Base-by-base conservation (phyloP, 2,113 vertebrate genomes). In the Eptatretus burgeri region DNA sequence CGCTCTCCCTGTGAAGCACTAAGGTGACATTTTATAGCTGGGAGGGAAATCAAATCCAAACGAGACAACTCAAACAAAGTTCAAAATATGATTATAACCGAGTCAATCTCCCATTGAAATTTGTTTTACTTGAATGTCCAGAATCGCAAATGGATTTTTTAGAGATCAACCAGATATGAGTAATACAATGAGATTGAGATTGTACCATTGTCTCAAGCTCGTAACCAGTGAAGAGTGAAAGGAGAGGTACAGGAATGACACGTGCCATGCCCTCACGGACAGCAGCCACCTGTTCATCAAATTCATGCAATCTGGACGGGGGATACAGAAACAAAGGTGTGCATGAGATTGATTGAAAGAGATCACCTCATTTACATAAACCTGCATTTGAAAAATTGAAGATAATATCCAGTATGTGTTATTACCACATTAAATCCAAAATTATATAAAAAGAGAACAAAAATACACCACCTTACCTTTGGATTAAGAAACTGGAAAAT, bases 251-350 rank as follows among this genome's bases (percentile, higher is more conserved):
- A 0, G 91, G 89, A 27, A 89, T 87, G 1, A 96, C 86, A 1
- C 85, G 82, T 17, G 91, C 89, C 91, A 98, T 98, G 2, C 91
- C 91, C 69, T 98, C 91, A 1, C 91, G 80, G 65, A 98, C 87
- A 0, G 91, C 87, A 9, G 84, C 82, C 51, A 96, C 89, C 75
- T 96, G 89, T 69, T 98, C 91, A 1, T 98, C 86, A 72, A 94
- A 98, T 71, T 98, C 91, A 63, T 93, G 91, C 67, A 98, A 81
- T 62, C 91, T 98, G 75, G 16, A 72, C 56, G 66, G 68, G 65
- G 17, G 64, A 49, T 63, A 60, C 63, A 19, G 16, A 64, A 10
- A 52, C 18, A 11, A 41, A 41, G 27, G 7, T 41, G 27, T 41
- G 27, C 27, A 41, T 41, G 27, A 41, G 27, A 41, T 41, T 41